Conservation (phyloP, 2,113 vertebrate genomes). For the Nymphicus hollandicus region DNA sequence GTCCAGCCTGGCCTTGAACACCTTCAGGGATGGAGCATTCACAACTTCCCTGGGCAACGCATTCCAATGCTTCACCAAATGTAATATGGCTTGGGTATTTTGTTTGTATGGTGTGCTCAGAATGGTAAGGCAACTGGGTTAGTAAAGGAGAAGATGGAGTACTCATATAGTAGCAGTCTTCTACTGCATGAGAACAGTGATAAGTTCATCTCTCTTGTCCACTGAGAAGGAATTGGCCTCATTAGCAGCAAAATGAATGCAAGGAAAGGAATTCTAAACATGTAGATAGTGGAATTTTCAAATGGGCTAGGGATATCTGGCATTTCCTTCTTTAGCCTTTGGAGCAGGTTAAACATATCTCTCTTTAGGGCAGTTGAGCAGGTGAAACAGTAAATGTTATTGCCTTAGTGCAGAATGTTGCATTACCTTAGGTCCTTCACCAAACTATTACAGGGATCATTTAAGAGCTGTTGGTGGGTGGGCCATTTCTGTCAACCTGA, state of each 20-base stretch:
- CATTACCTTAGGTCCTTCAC: not conserved
- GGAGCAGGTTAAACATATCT: not conserved
- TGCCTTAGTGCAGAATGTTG: not conserved
- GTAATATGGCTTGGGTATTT: not conserved
- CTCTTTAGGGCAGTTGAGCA: not conserved
- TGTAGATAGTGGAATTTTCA: not conserved
- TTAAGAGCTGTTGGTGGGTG: not conserved
- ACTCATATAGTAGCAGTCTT: not conserved
- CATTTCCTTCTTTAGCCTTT: not conserved
- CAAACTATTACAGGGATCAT: not conserved
- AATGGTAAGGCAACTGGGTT: not conserved
- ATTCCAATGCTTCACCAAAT: too few relatives aligned
- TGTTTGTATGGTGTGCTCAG: not conserved
- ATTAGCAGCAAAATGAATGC: not conserved
- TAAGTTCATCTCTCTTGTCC: not conserved
- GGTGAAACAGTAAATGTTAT: not conserved
- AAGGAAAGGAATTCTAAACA: not conserved
- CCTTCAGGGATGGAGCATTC: too few relatives aligned
- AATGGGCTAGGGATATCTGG: not conserved
- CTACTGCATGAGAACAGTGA: not conserved
- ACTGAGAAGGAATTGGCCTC: not conserved
- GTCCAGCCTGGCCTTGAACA: too few relatives aligned
- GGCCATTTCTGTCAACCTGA: not conserved
- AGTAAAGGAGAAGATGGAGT: not conserved
- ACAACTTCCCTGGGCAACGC: too few relatives aligned